Evolutionary conservation across 2,888 invertebrate genomes (phyloP), one percentile per base, ranked within the genome.

Genomic region (Mechanitis messenoides): DNA sequence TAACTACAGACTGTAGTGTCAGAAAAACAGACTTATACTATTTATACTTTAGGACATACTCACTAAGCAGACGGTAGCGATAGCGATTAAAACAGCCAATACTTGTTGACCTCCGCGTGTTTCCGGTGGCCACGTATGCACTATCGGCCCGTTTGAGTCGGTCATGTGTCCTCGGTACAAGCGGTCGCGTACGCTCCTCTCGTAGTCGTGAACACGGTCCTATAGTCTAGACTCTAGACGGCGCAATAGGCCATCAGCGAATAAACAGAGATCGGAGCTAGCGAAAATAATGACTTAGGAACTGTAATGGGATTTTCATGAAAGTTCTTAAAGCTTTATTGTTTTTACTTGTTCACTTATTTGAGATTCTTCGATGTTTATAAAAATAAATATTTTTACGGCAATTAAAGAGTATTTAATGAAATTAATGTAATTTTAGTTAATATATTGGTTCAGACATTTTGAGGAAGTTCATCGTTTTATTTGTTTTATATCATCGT

Each of bases 241-340:
- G 53, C 31, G 53, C 31, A 53, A 58, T 47, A 56, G 56, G 33
- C 56, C 59, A 62, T 62, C 59, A 59, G 62, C 56, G 59, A 45
- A 59, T 50, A 45, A 50, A 53, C 45, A 46, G 35, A 42, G 35
- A 31, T 31, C 28, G 45, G 45, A 58, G 53, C 53, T 56, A 55
- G 62, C 62, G 59, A 61, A 63, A 60, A 59, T 65, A 65, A 65
- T 63, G 63, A 63, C 45, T 63, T 61, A 58, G 53, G 54, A 53
- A 58, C 60, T 62, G 56, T 63, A 61, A 62, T 65, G 60, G 62
- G 56, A 56, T 55, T 50, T 31, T 50, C 50, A 31, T 50, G 28
- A 50, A 50, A 50, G 31, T 50, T 31, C 28, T 50, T 50, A 31
- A 50, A 50, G 31, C 50, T 50, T 50, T 50, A 50, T 50, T 50